Evolutionary conservation across 2,888 invertebrate genomes (phyloP).

Genomic region (Pimpla rufipes): DNA sequence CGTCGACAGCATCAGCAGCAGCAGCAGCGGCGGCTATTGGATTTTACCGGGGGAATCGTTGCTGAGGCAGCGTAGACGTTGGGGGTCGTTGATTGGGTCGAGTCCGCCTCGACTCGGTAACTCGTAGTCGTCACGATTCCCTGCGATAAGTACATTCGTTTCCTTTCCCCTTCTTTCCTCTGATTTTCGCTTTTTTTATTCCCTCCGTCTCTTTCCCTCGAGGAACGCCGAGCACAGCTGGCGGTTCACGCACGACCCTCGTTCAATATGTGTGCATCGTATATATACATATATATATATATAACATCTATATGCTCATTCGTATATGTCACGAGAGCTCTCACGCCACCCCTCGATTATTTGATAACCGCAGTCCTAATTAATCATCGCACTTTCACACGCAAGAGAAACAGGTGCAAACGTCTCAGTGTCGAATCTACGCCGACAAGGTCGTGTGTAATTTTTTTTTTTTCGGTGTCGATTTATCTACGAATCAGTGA

Average conservation of each 20-base stretch:
- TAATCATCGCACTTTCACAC: conserved; percentile 7
- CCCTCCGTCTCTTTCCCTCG: conserved; percentile 18
- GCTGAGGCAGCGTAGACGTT: conserved; percentile 8
- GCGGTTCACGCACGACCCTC: neutral
- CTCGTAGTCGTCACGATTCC: conserved; percentile 67
- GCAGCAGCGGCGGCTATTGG: neutral
- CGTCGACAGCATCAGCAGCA: neutral
- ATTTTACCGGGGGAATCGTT: conserved; percentile 7
- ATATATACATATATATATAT: conserved; percentile 22
- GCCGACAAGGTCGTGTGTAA: neutral
- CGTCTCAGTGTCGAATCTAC: neutral
- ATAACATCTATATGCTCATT: neutral
- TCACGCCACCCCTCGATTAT: conserved; percentile 11
- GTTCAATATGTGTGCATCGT: conserved; percentile 2
- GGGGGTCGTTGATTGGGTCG: conserved; percentile 29
- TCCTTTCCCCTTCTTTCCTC: conserved; percentile 21
- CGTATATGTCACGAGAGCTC: too few relatives aligned
- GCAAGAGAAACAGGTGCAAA: neutral
- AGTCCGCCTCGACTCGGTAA: conserved; percentile 55
- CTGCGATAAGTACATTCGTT: conserved; percentile 68
- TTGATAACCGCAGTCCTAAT: conserved; percentile 25
- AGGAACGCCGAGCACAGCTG: conserved; percentile 16
- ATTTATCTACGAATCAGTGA: neutral
- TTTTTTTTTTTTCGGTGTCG: neutral
- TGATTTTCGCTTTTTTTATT: conserved; percentile 17